Conservation (phyloP, 2,113 vertebrate species). For the Sylvilagus bachmani region DNA sequence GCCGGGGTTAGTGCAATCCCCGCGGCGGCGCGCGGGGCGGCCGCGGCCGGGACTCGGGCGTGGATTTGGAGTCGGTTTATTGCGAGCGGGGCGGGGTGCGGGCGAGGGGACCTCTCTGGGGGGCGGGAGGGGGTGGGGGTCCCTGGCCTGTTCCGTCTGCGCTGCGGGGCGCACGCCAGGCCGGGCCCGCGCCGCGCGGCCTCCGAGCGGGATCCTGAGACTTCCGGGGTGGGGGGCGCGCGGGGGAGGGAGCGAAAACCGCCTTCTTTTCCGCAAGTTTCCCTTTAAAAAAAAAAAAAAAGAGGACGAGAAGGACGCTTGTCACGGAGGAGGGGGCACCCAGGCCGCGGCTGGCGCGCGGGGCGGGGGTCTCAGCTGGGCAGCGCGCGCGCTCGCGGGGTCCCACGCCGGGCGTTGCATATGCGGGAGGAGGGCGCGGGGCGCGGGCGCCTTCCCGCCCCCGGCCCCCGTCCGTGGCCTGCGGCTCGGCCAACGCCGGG, state of each 20-base stretch:
- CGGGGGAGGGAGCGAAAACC: not conserved
- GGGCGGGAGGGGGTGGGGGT: not conserved
- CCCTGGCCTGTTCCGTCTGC: not conserved
- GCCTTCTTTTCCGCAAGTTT: constrained; percentile 67
- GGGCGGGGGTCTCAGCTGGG: not conserved
- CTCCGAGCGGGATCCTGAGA: constrained; percentile 79
- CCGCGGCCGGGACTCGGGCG: no score
- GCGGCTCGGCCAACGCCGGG: constrained; percentile 66
- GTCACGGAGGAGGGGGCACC: not conserved
- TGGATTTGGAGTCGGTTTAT: constrained; percentile 71
- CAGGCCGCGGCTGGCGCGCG: not conserved
- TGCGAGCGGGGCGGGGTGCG: constrained; percentile 55
- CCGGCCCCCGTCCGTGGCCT: constrained; percentile 77
- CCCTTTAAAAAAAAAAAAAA: constrained; percentile 76
- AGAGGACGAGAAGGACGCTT: not conserved
- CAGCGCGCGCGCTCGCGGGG: constrained; percentile 28
- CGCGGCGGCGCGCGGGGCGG: constrained; percentile 47
- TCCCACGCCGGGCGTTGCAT: constrained; percentile 56
- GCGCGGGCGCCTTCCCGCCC: constrained; percentile 38
- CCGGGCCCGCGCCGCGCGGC: constrained; percentile 30
- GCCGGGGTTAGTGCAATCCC: constrained; percentile 84
- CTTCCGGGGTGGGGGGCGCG: not conserved
- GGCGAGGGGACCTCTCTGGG: constrained; percentile 11
- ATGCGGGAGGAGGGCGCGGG: not conserved
- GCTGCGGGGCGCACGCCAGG: no score